Percentiles rank a stretch among this genome's conserved stretches.
These are phyloP conservation scores for Merluccius polli DNA, from an alignment of 2,797 vertebrate species.

Conservation along the genomic window DNA sequence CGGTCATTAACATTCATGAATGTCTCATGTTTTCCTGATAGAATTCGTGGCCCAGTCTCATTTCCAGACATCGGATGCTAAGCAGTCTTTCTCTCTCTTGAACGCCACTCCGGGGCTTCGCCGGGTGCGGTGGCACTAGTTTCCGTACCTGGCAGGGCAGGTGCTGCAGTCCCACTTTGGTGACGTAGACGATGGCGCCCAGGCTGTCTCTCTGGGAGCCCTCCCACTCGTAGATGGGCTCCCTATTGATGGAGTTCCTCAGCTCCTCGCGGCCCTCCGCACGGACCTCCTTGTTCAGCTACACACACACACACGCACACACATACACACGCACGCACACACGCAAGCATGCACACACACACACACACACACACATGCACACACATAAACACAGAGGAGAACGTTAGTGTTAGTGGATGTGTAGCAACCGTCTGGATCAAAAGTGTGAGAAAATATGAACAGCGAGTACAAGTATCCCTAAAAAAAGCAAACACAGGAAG, in stretches of 20 bases:
- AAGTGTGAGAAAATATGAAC: neutral
- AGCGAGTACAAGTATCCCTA: neutral
- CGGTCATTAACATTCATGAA: neutral
- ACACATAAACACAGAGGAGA: neutral
- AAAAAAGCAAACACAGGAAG: constrained; percentile 18
- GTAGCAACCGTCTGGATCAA: neutral
- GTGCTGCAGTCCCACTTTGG: constrained; percentile 89
- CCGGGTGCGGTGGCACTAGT: neutral
- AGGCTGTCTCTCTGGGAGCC: constrained; percentile 80
- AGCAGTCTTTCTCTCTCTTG: neutral
- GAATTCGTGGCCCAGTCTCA: no score
- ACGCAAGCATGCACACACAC: neutral
- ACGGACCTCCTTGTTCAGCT: constrained; percentile 51
- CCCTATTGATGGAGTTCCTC: constrained; percentile 81
- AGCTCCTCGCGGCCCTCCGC: constrained; percentile 73
- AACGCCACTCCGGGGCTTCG: no score
- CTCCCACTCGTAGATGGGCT: constrained; percentile 81
- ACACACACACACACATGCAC: no score
- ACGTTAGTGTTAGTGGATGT: neutral
- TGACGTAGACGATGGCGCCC: constrained; percentile 80
- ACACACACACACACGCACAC: constrained; percentile 20
- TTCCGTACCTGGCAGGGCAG: constrained; percentile 86
- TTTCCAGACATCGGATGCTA: no score
- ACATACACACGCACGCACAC: neutral
- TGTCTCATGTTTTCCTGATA: neutral